A percentile compares a stretch with the other conserved stretches of the same genome.
phyloP scores from a whole-genome alignment of 2,888 invertebrate species.

The Eulithis prunata region DNA sequence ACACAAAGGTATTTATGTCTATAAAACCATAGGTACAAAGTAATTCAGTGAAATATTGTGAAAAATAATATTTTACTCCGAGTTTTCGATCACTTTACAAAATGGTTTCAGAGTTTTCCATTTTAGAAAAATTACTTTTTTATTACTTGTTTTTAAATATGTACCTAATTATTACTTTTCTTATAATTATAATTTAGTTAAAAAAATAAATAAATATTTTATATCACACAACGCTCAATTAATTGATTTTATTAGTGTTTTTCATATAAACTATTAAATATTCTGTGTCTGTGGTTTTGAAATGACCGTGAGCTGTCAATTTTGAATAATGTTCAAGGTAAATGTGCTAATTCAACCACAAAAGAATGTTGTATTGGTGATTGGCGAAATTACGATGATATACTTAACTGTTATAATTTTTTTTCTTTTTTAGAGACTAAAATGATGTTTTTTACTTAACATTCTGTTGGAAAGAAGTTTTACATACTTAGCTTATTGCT shows the following conservation, averaged over 20 bases:
- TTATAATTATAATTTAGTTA: no score
- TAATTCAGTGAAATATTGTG: no score
- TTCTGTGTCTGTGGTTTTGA: constrained; percentile 13
- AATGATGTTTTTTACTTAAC: constrained; percentile 6
- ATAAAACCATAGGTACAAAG: no score
- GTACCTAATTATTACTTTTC: no score
- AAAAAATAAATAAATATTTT: no score
- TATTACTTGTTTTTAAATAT: neutral
- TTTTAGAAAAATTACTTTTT: no score
- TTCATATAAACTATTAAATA: constrained; percentile 11
- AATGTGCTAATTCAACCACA: constrained; percentile 23
- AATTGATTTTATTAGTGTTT: constrained; percentile 12
- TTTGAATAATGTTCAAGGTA: constrained; percentile 26
- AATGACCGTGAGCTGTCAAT: constrained; percentile 21
- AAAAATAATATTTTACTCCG: no score
- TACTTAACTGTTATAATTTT: no score
- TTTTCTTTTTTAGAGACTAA: neutral
- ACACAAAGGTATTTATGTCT: no score
- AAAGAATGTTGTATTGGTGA: constrained; percentile 21
- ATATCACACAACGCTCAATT: neutral
- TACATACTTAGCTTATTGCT: no score
- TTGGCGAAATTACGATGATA: constrained; percentile 21
- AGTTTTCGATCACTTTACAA: no score
- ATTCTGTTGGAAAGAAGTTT: neutral
- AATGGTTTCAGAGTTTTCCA: no score